Percentiles rank a stretch among this genome's conserved stretches.
These are phyloP conservation scores for Turdus rufiventris DNA, from an alignment of 2,113 vertebrate species.

Conservation along the genomic window DNA sequence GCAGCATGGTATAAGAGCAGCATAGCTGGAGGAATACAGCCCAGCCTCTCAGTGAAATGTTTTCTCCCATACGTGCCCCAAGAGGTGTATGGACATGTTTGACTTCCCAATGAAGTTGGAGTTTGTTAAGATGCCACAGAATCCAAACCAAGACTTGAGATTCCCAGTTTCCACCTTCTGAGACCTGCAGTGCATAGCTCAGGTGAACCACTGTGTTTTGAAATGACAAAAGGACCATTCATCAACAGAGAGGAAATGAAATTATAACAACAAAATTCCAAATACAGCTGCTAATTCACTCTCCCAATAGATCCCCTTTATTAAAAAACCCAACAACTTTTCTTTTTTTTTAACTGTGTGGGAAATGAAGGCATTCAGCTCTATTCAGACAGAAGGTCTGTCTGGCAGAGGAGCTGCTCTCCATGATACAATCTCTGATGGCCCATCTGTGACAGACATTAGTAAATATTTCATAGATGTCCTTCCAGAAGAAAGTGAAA, in stretches of 20 bases:
- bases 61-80: background rate
- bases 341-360: background rate
- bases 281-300: background rate
- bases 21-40: background rate
- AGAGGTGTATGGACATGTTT: background rate
- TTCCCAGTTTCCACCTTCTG: background rate
- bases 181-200: background rate
- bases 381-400: background rate
- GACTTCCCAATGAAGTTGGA: background rate
- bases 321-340: background rate
- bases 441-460: background rate
- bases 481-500: constrained; percentile 9
- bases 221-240: constrained; percentile 7
- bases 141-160: background rate
- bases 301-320: background rate
- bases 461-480: background rate
- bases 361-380: background rate
- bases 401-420: background rate
- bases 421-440: background rate
- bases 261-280: constrained; percentile 22
- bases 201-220: constrained; percentile 1
- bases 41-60: background rate
- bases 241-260: constrained; percentile 34
- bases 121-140: background rate
- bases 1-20: background rate